phyloP scores from a whole-genome alignment of 1,140 invertebrate species.

The Drosophila lacertosa region DNA sequence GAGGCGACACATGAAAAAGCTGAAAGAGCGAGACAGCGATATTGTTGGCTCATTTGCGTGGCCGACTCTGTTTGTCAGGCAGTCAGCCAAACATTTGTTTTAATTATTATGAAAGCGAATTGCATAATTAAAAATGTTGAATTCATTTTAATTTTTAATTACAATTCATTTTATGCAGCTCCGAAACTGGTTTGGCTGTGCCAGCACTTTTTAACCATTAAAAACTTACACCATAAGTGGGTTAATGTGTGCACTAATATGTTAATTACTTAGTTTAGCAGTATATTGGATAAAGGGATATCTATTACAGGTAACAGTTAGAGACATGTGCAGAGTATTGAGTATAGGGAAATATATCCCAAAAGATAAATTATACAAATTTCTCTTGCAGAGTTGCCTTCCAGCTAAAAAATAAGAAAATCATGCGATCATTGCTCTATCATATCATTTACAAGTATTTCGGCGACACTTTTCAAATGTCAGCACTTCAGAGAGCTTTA shows the following conservation, averaged over 20 bases:
- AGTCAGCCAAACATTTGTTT: slow-evolving; percentile 65
- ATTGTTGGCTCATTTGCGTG: slow-evolving; percentile 36
- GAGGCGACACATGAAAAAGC: slow-evolving; percentile 44
- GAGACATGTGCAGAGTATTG: too few species aligned
- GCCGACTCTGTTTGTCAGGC: slow-evolving; percentile 33
- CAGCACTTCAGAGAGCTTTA: slow-evolving; percentile 17
- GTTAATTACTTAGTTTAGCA: slow-evolving; percentile 47
- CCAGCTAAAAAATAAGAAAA: background rate
- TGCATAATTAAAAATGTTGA: slow-evolving; percentile 77
- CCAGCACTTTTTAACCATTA: slow-evolving; percentile 20
- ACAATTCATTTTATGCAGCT: slow-evolving; percentile 66
- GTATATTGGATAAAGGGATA: background rate
- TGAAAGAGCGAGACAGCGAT: background rate
- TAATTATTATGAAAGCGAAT: slow-evolving; percentile 80
- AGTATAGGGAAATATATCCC: background rate
- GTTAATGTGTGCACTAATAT: slow-evolving; percentile 44
- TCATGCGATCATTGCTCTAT: slow-evolving; percentile 32
- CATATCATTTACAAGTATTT: slow-evolving; percentile 43
- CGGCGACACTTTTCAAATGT: slow-evolving; percentile 31
- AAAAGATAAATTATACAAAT: background rate
- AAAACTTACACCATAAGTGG: slow-evolving; percentile 14
- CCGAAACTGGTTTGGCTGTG: slow-evolving; percentile 3
- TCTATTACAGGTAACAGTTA: background rate
- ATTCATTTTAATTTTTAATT: slow-evolving; percentile 80
- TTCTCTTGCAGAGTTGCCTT: background rate